Evolutionary conservation across 2,797 vertebrate species (phyloP), one percentile per base, ranked within the genome.

Genomic region (Alcedo quadribrachys): DNA sequence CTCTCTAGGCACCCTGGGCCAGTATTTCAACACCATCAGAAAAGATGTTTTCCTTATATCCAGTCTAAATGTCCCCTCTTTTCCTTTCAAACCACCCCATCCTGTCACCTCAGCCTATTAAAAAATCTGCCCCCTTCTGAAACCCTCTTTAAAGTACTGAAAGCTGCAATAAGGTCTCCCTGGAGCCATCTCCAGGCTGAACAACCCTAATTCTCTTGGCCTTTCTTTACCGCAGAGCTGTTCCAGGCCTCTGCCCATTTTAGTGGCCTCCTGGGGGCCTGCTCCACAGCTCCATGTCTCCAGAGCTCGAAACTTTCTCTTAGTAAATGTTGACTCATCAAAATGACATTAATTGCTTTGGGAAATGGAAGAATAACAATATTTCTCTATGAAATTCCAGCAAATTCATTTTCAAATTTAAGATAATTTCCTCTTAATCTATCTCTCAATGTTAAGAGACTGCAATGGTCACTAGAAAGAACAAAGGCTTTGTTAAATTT

Each of bases 331-430:
- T 85, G 92, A 89, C 71, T 93, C 71, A 87, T 90, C 86, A 37
- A 33, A 95, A 90, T 33, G 22, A 21, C 15, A 15, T 43, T 92
- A 94, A 95, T 87, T 91, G 90, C 87, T 91, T 82, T 62, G 65
- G 76, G 84, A 76, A 92, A 80, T 54, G 50, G 40, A 93, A 92
- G 65, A 77, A 87, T 12, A 74, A 50, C 37, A 90, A 51, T 85
- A 86, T 61, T 95, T 84, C 60, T 75, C 78, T 87, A 75, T 91
- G 78, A 91, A 93, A 91, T 92, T 90, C 33, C n/a, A 85, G 65
- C 3, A 91, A 88, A 96, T 88, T 95, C 54, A 82, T 89, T 93
- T 94, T 87, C 68, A 92, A 94, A 95, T 93, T 92, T 65, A 57
- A 93, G 93, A 91, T 96, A 93, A 96, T 76, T 91, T 85, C 46